Base-by-base conservation (phyloP, 2,797 vertebrate species). In the Gallinago nigripennis region DNA sequence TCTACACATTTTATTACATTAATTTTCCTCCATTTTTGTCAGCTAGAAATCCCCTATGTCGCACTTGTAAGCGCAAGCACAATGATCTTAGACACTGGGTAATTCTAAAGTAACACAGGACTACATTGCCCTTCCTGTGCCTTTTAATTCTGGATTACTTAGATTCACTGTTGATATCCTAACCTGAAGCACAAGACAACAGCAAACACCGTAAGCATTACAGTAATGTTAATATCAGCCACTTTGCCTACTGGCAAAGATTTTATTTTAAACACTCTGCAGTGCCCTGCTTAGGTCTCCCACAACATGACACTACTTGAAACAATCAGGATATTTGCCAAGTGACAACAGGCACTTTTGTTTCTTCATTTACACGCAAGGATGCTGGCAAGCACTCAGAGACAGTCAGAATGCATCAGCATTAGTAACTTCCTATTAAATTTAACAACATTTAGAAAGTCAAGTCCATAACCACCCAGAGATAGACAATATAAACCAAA, bases 1-100 rank as follows among this genome's bases (percentile, higher is more conserved):
- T 33, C 10, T 9, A 41, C 8, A 60, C 13, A 31, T 31, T 70
- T 66, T 39, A 21, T 72, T 27, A 69, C 3, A 58, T 4, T 23
- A 5, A 8, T 57, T 91, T 76, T 53, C 15, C 39, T 50, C 27
- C 12, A 11, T 9, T 86, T 70, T 45, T 31, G 2, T 33, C 51
- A 46, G 16, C 21, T 21, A 9, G 41, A 87, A 88, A 61, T n/a
- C 37, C 31, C 21, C 24, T 33, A 31, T 1, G 0, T 65, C 31
- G 50, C 39, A 57, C 17, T 30, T 45, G 3, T 18, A 35, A n/a
- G 12, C 41, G n/a, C 24, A 64, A 16, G 11, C 51, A 10, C 54
- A 51, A 35, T 3, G 3, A 27, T 24, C 20, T 15, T 23, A 8
- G 21, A 57, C 33, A 56, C 0, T 0, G 7, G 6, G 17, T 24